Evolutionary conservation across 2,888 invertebrate genomes (phyloP), one percentile per base, ranked within the genome.

Genomic region (Agriopis marginaria): DNA sequence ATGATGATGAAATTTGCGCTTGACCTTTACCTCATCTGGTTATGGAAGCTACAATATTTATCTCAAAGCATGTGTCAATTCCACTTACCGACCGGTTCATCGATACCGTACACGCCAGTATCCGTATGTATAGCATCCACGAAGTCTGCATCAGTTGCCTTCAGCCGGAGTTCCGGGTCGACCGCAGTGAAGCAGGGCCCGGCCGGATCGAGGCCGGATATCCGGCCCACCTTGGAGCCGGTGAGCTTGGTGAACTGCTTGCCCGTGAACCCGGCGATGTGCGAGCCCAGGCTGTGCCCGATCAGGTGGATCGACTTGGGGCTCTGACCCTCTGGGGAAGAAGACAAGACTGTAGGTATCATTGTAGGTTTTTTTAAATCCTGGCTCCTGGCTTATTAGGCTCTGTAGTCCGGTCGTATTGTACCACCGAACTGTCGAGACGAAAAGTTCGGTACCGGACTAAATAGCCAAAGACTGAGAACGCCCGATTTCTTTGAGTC

Each of bases 281-380:
- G 93, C 0, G 89, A 77, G 14, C 94, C 94, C 1, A 94, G 86
- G 60, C 93, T 93, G 87, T 93, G 94, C 0, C 94, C 94, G 9
- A 94, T 82, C n/a, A 94, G 76, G 77, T 92, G 90, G 63, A 93
- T 87, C 0, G 79, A 68, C 0, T 78, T 61, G 0, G 91, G 86
- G 8, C 85, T 74, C 8, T 87, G 68, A 10, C 91, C 92, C 40
- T 78, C 93, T 93, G 83, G 0, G 76, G 75, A 50, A 49, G 40
- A 7, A 17, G 10, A 14, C 17, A 23, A 23, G 2, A 23, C 17
- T 23, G 17, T 23, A 23, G 17, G 17, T 23, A 23, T 23, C n/a
- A n/a, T n/a, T n/a, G n/a, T 23, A 23, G 17, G 17, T 23, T 23
- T 23, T 23, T 23, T 23, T 23, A 23, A 23, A 23, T 23, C 17